Conservation (phyloP, 2,888 invertebrate species). For the Morinoia aosen region DNA sequence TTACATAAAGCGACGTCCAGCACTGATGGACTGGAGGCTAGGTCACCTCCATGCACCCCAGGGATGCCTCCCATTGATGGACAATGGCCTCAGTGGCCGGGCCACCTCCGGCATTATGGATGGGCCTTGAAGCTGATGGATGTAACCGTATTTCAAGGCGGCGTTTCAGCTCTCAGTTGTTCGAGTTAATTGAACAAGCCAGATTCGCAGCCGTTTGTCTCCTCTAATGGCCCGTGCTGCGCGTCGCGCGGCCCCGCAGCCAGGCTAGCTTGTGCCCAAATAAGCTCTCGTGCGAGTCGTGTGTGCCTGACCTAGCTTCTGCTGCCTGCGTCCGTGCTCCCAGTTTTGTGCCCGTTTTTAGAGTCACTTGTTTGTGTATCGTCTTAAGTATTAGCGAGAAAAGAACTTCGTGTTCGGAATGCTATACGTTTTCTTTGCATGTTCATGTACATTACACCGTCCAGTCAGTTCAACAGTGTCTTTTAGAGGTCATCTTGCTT, state of each 20-base stretch:
- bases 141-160: conserved; percentile 20
- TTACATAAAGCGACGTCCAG: too few relatives aligned
- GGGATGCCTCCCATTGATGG: neutral
- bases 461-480: too few relatives aligned
- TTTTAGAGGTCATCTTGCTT: too few relatives aligned
- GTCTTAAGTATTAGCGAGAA: too few relatives aligned
- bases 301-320: neutral
- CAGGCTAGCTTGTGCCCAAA: neutral
- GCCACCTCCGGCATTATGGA: neutral
- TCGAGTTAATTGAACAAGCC: conserved; percentile 41
- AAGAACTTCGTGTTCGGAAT: too few relatives aligned
- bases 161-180: conserved; percentile 26
- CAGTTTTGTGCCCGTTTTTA: too few relatives aligned
- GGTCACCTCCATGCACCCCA: too few relatives aligned
- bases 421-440: too few relatives aligned
- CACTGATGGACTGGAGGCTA: too few relatives aligned
- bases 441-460: too few relatives aligned
- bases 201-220: conserved; percentile 8
- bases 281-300: neutral
- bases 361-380: too few relatives aligned
- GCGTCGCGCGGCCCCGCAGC: neutral
- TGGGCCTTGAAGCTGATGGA: neutral
- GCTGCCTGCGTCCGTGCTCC: too few relatives aligned
- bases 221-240: conserved; percentile 22
- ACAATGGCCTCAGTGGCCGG: neutral